These are phyloP conservation scores for Luidia sarsii DNA, from an alignment of 53 echinoderm and acorn worm genomes.

Conservation along the genomic window DNA sequence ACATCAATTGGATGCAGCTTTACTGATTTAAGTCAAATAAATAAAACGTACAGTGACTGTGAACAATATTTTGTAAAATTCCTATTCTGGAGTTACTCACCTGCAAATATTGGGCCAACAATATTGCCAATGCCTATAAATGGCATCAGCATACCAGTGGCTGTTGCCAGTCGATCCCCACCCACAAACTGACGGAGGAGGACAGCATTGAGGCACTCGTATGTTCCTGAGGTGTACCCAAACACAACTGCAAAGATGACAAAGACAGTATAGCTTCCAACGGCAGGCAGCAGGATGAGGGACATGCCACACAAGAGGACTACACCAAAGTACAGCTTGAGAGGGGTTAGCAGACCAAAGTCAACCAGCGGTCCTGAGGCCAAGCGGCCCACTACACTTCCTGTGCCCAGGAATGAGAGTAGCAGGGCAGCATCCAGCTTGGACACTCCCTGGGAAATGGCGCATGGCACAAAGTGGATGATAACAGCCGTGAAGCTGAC, in stretches of 20 bases:
- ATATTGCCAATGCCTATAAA: constrained; percentile 9
- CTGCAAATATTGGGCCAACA: constrained; percentile 24
- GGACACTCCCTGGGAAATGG: not conserved
- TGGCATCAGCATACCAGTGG: constrained; percentile 16
- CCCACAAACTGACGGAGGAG: constrained; percentile 12
- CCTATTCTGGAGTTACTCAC: constrained; percentile 1
- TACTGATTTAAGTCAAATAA: too few relatives aligned
- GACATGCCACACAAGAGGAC: not conserved
- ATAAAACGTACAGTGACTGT: not conserved
- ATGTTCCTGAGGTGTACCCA: not conserved
- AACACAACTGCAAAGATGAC: not conserved
- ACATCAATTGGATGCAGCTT: too few relatives aligned
- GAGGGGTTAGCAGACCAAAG: not conserved
- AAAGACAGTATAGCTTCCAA: constrained; percentile 1
- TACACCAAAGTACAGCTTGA: not conserved
- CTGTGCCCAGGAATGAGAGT: constrained; percentile 1
- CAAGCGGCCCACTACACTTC: constrained; percentile 13
- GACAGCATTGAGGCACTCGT: not conserved
- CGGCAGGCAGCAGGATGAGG: not conserved
- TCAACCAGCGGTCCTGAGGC: not conserved
- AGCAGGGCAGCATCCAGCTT: constrained; percentile 19
- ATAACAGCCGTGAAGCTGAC: not conserved
- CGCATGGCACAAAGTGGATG: not conserved
- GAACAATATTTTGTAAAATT: not conserved
- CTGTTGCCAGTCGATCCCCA: not conserved